Conservation (phyloP, 2,797 vertebrate genomes). For the Epinephelus coioides region DNA sequence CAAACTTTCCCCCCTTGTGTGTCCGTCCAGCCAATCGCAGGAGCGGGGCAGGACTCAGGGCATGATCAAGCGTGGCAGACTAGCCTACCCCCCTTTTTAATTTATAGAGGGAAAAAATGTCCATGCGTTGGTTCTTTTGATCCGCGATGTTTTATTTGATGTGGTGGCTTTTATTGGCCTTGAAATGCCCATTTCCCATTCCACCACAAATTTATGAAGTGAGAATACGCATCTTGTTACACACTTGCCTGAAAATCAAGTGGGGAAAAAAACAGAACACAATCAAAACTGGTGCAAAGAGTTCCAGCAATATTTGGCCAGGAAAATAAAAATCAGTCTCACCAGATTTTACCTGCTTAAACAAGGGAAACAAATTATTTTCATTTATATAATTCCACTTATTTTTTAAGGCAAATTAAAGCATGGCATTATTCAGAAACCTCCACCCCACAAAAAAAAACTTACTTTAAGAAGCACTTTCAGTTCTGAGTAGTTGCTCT, state of each 20-base stretch:
- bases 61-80: conserved; percentile 85
- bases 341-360: background rate
- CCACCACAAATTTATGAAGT: conserved; percentile 83
- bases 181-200: conserved; percentile 85
- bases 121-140: conserved; percentile 85
- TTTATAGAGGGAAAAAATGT: conserved; percentile 82
- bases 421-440: background rate
- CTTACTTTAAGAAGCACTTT: conserved; percentile 24
- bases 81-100: conserved; percentile 70
- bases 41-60: conserved; percentile 85
- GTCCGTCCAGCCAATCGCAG: conserved; percentile 86
- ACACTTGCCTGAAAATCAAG: conserved; percentile 67
- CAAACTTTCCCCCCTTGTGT: conserved; percentile 86
- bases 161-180: conserved; percentile 87
- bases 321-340: background rate
- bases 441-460: no score
- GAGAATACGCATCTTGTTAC: conserved; percentile 82
- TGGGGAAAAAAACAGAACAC: conserved; percentile 49
- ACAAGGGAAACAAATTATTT: background rate
- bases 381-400: background rate
- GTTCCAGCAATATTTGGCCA: conserved; percentile 17
- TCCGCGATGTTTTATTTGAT: conserved; percentile 86
- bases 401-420: background rate
- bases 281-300: conserved; percentile 36
- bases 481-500: conserved; percentile 31